Evolutionary conservation across 2,888 invertebrate genomes (phyloP).

Genomic region (Pilophorus perplexus): DNA sequence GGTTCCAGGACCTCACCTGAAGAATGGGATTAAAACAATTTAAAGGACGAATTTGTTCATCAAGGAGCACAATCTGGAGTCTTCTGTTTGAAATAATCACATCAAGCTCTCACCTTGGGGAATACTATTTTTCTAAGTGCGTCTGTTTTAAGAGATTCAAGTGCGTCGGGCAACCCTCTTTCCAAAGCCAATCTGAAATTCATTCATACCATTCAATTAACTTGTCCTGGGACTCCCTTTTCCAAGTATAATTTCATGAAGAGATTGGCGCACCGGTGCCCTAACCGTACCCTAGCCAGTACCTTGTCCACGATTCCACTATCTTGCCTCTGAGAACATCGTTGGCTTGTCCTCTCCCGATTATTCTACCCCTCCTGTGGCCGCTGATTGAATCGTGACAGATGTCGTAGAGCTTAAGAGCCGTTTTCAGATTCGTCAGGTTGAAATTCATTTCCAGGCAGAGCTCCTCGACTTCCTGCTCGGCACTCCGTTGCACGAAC

Average conservation of each 20-base stretch:
- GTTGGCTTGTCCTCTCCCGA: slow-evolving; percentile 15
- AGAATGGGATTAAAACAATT: too few relatives aligned
- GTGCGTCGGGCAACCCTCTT: slow-evolving; percentile 8
- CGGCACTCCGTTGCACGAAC: neutral
- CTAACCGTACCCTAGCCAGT: too few relatives aligned
- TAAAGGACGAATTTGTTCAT: too few relatives aligned
- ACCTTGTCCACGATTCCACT: slow-evolving; percentile 28
- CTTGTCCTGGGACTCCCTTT: too few relatives aligned
- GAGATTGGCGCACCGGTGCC: too few relatives aligned
- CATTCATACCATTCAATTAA: too few relatives aligned
- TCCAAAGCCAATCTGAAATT: slow-evolving; percentile 20
- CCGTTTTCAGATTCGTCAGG: slow-evolving; percentile 13
- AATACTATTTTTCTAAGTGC: slow-evolving; percentile 19
- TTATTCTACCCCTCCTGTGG: slow-evolving; percentile 16
- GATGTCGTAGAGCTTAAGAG: slow-evolving; percentile 22
- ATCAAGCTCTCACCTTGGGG: slow-evolving; percentile 15
- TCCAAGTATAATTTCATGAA: too few relatives aligned
- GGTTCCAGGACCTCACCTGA: slow-evolving; percentile 35
- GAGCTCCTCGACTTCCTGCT: slow-evolving; percentile 22
- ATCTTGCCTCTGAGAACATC: slow-evolving; percentile 7
- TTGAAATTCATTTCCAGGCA: slow-evolving; percentile 25
- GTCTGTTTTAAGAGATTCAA: slow-evolving; percentile 18
- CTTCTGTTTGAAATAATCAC: too few relatives aligned
- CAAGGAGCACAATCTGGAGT: too few relatives aligned
- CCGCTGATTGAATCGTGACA: slow-evolving; percentile 23